Percentiles rank a stretch among this genome's conserved stretches.
Conservation (phyloP, 2,113 vertebrate genomes). For the Micronycteris hirsuta region DNA sequence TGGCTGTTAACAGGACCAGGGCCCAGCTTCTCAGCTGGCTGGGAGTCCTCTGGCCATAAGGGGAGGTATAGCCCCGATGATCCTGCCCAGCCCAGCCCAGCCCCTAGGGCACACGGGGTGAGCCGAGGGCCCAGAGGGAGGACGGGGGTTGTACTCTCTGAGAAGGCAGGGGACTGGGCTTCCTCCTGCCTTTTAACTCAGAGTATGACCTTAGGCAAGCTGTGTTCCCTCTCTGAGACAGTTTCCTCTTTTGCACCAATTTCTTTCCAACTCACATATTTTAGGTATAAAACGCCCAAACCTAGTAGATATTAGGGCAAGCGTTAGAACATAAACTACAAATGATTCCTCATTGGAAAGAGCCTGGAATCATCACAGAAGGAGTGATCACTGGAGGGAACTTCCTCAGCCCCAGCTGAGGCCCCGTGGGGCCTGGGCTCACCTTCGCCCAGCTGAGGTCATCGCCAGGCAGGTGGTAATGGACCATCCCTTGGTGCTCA, state of each 20-base stretch:
- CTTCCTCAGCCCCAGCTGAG: not conserved
- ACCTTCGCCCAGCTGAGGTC: constrained; percentile 97
- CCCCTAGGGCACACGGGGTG: not conserved
- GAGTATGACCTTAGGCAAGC: not conserved
- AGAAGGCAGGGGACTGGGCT: not conserved
- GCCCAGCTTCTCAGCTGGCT: accelerated
- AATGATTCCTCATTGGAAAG: not conserved
- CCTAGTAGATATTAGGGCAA: not conserved
- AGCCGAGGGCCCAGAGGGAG: not conserved
- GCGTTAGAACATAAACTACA: not conserved
- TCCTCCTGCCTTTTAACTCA: not conserved
- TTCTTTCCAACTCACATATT: not conserved
- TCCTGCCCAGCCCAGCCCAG: not conserved
- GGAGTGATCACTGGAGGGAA: not conserved
- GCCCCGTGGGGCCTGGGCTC: not conserved
- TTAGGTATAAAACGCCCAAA: not conserved
- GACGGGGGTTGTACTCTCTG: not conserved
- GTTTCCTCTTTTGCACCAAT: not conserved
- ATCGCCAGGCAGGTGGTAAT: constrained; percentile 95
- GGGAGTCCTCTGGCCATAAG: not conserved
- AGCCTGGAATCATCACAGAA: not conserved
- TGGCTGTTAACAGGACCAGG: not conserved
- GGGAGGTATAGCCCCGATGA: not conserved
- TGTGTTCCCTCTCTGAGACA: not conserved
- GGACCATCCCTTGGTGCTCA: constrained; percentile 97